Base-by-base conservation (phyloP, 2,113 vertebrate species). In the Noctilio leporinus region DNA sequence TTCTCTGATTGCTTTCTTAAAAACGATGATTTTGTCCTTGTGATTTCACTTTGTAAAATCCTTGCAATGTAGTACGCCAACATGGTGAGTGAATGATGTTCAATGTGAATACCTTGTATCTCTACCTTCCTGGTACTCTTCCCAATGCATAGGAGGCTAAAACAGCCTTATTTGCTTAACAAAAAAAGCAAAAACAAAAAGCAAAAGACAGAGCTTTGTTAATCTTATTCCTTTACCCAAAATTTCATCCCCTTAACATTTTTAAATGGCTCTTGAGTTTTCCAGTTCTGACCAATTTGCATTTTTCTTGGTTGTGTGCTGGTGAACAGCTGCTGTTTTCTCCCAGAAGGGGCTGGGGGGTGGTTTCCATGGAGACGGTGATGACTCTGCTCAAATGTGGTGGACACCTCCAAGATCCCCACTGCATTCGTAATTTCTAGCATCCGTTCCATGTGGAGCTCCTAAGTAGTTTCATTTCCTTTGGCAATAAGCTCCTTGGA, bases 331-430 rank as follows among this genome's bases (percentile, higher is more conserved):
- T 97, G 97, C 91, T 96, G 92, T 82, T 95, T 95, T 81, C 51
- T 93, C 85, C n/a, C 81, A 85, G 80, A 93, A 96, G 82, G 28
- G 67, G 82, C 69, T 16, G 72, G 90, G 93, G 69, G 62, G 73
- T 84, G 17, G 96, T 97, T 97, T 96, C 97, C 88, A 97, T 97
- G 94, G 96, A 90, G 88, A 97, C 86, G 33, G 33, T 49, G 94
- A 95, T 95, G 96, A 91, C 80, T 96, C 91, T 85, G 77, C 92
- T 97, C 86, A 93, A 49, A 94, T 96, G 90, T 96, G 94, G 97
- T 96, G 94, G 97, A 96, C 96, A 93, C 87, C 81, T 95, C 89
- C 85, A 91, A 64, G 81, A 91, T 95, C 93, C 77, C 69, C 78
- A 85, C 51, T 95, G 72, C 81, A 92, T 96, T 93, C 92, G n/a